Base-by-base conservation (phyloP, 2,888 invertebrate genomes). In the Cecidostiba fungosa region DNA sequence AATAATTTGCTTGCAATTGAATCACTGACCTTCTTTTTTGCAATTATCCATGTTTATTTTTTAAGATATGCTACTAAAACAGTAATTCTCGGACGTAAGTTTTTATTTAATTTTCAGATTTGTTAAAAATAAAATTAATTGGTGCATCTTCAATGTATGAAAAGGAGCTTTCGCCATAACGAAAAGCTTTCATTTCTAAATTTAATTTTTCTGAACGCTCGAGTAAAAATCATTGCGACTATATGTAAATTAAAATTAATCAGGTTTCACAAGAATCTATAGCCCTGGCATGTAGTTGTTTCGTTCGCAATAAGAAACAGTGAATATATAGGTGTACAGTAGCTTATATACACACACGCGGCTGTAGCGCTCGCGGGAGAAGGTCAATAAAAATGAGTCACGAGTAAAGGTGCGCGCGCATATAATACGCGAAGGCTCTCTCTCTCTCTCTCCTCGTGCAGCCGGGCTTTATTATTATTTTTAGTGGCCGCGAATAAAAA, bases 351-450 rank as follows among this genome's bases (percentile, higher is more conserved):
- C 3, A 50, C 50, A 50, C 50, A 16, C 23, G 23, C 54, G 54
- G n/a, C n/a, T 6, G 54, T n/a, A n/a, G 54, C 50, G 19, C n/a
- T n/a, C 50, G 19, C 50, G 50, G n/a, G 26, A 74, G 47, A 26
- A 74, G 74, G 74, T 74, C 74, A 74, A 47, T 47, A 74, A 74
- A 74, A 47, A 47, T 74, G 74, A 74, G 74, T 74, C 74, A 74
- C 26, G 26, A 66, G 66, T 66, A 66, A 66, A 66, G 66, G 23
- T 66, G 66, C 23, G 66, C 66, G 66, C 66, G 66, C 66, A 66
- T n/a, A n/a, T n/a, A n/a, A n/a, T n/a, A n/a, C 26, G 39, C 39
- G 10, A 72, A 19, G 39, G 39, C 39, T 10, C 72, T 10, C 39
- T 6, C 39, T 39, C 39, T 8, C 10, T 39, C 43, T 43, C 12